phyloP scores from a whole-genome alignment of 2,888 invertebrate genomes.

The Drosophila emarginata region DNA sequence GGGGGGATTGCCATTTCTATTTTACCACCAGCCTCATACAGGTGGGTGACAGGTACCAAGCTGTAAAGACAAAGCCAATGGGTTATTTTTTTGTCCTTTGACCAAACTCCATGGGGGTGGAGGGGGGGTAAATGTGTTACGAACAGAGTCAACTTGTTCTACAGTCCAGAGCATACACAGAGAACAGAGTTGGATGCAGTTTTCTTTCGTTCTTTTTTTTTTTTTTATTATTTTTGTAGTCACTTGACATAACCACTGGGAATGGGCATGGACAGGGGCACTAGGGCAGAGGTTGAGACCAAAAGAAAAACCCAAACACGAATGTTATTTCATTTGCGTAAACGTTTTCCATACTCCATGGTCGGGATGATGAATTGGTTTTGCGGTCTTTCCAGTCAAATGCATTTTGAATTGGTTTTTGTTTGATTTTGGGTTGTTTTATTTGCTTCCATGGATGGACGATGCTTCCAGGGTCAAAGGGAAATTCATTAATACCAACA shows the following conservation, averaged over 20 bases:
- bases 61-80: slow-evolving; percentile 8
- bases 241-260: neutral
- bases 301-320: slow-evolving; percentile 32
- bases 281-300: neutral
- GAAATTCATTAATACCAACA: slow-evolving; percentile 38
- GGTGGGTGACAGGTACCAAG: slow-evolving; percentile 15
- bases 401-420: slow-evolving; percentile 51
- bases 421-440: slow-evolving; percentile 28
- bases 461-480: neutral
- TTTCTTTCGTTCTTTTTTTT: neutral
- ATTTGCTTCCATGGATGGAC: neutral
- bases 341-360: slow-evolving; percentile 32
- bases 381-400: slow-evolving; percentile 70
- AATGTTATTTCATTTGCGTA: slow-evolving; percentile 50
- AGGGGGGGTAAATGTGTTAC: slow-evolving; percentile 26
- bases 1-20: slow-evolving; percentile 3
- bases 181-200: neutral
- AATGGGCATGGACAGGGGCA: neutral
- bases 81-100: neutral
- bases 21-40: slow-evolving; percentile 12
- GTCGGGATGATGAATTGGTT: slow-evolving; percentile 61
- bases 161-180: neutral
- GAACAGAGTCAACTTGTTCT: slow-evolving; percentile 34
- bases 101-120: neutral
- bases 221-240: neutral